phyloP scores from a whole-genome alignment of 2,797 vertebrate species.

The Gallirallus australis region DNA sequence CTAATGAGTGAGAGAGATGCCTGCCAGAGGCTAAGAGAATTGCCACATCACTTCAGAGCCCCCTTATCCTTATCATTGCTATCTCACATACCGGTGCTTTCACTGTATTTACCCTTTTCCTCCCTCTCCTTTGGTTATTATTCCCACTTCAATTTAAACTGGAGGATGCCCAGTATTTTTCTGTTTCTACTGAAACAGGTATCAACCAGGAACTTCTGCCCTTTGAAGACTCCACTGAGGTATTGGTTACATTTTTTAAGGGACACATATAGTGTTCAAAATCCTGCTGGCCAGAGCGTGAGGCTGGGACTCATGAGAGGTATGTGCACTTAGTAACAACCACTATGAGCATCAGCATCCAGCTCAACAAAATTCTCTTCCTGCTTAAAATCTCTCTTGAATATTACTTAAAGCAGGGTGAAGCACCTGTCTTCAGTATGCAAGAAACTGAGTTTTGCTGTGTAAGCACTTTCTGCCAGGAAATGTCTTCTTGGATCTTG shows the following conservation, averaged over 20 bases:
- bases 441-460: background rate
- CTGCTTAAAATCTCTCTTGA: background rate
- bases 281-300: background rate
- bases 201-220: background rate
- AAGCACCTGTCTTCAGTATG: background rate
- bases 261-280: background rate
- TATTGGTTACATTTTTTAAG: background rate
- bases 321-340: background rate
- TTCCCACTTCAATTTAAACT: background rate
- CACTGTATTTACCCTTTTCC: background rate
- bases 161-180: background rate
- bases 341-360: background rate
- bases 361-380: background rate
- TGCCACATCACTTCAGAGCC: background rate
- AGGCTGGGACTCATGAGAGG: background rate
- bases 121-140: slow-evolving; percentile 13
- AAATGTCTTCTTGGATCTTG: background rate
- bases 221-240: background rate
- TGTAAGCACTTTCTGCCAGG: background rate
- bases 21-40: slow-evolving; percentile 38
- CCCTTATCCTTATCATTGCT: background rate
- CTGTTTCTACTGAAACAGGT: background rate
- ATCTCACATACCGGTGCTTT: background rate
- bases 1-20: slow-evolving; percentile 32
- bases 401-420: background rate